Evolutionary conservation across 2,888 invertebrate species (phyloP), one percentile per base, ranked within the genome.

Genomic region (Pherbina coryleti): DNA sequence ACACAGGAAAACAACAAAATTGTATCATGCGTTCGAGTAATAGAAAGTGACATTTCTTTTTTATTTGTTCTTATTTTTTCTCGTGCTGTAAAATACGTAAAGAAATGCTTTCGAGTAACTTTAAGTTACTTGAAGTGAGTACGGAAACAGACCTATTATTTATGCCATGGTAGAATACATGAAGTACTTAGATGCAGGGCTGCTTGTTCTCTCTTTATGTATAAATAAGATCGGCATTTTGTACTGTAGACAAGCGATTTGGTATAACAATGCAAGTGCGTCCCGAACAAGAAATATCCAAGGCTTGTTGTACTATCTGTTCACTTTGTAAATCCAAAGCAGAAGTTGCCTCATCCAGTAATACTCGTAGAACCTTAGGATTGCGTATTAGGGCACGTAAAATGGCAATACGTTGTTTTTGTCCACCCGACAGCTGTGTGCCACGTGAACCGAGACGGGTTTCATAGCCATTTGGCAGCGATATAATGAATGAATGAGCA

Each of bases 231-330:
- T 97, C 95, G 0, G 96, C 95, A 88, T 95, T 94, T 88, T 95
- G 93, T 79, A 97, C 93, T 22, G 97, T 96, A 1, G 95, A 93
- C 73, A 97, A 91, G 11, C 97, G 92, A 90, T 97, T 97, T 1
- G 97, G 97, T 83, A 97, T 96, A 49, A 96, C 94, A 79, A 97
- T 93, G 84, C 95, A 95, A 0, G 97, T 97, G 60, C 97, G 92
- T 5, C 94, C 94, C 81, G 93, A 92, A 86, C 95, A 93, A 1
- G 97, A 97, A 81, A 92, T 92, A 88, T 97, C 96, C 78, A 97
- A 86, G 0, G 97, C 96, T 85, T 95, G 95, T 91, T 97, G 97
- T 0, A 97, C 97, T 78, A 96, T 77, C 81, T 88, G 83, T 88
- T 95, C 95, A 86, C 93, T 93, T 86, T 94, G 94, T 22, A 94